A percentile compares a stretch with the other conserved stretches of the same genome.
Evolutionary conservation across 2,113 vertebrate species (phyloP).

Genomic region (Turnix velox): DNA sequence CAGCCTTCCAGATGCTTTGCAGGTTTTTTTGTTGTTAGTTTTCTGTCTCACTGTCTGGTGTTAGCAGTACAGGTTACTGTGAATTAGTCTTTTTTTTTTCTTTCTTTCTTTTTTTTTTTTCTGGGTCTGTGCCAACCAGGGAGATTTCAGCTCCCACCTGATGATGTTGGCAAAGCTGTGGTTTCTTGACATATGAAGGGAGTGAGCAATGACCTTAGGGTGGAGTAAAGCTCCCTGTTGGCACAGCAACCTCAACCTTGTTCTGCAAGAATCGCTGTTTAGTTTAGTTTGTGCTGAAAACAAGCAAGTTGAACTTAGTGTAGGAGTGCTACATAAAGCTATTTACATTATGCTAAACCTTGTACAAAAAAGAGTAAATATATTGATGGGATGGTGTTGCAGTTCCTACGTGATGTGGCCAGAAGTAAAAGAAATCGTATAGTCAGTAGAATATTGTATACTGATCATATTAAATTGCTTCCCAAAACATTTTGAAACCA

Average conservation of each 20-base stretch:
- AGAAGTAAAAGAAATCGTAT: not conserved
- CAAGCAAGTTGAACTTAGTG: not conserved
- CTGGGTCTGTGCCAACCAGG: not conserved
- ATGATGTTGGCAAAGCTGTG: not conserved
- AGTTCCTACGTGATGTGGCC: not conserved
- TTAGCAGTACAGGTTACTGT: not conserved
- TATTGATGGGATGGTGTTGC: not conserved
- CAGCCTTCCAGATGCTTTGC: fast-evolving
- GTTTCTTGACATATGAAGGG: not conserved
- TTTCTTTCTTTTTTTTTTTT: not conserved
- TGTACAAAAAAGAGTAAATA: not conserved
- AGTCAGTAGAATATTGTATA: not conserved
- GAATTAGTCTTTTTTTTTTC: not conserved
- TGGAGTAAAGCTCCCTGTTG: constrained; percentile 6
- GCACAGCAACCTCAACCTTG: not conserved
- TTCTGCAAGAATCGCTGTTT: not conserved
- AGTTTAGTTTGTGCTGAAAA: not conserved
- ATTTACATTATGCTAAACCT: not conserved
- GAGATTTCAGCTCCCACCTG: not conserved
- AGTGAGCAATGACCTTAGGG: constrained; percentile 12
- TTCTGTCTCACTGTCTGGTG: not conserved
- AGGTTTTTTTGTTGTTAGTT: not conserved
- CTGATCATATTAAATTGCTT: not conserved
- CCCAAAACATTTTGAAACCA: not conserved
- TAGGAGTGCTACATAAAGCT: not conserved